Conservation (phyloP, 53 echinoderm and acorn worm species). For the Astropecten irregularis region DNA sequence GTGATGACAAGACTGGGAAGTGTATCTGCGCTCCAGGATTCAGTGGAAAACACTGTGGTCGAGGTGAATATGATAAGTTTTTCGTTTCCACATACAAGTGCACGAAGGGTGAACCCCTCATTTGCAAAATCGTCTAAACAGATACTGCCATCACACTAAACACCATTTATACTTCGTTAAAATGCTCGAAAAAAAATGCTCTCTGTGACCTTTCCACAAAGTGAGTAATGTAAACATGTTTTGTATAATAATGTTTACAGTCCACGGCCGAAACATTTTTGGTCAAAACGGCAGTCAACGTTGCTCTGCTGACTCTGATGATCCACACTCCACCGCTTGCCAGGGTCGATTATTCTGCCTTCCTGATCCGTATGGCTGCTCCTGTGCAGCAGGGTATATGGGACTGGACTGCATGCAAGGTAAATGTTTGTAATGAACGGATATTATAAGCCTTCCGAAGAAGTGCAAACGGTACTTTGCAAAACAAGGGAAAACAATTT, state of each 20-base stretch:
- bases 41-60: constrained; percentile 51
- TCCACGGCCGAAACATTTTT: constrained; percentile 23
- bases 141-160: too few species aligned
- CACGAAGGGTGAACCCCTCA: too few species aligned
- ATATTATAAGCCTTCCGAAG: too few species aligned
- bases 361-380: constrained; percentile 69
- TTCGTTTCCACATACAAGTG: too few species aligned
- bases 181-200: neutral
- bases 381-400: constrained; percentile 62
- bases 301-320: constrained; percentile 5
- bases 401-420: constrained; percentile 61
- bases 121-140: too few species aligned
- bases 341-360: constrained; percentile 63
- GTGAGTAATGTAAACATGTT: neutral
- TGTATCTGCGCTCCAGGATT: constrained; percentile 64
- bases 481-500: too few species aligned
- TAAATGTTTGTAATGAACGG: too few species aligned
- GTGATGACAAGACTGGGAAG: constrained; percentile 52
- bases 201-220: too few species aligned
- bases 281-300: neutral
- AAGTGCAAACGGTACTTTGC: too few species aligned
- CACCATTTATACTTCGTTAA: too few species aligned
- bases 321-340: constrained; percentile 24
- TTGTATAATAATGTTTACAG: neutral
- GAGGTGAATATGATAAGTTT: neutral